Evolutionary conservation across 2,888 invertebrate genomes (phyloP).

Genomic region (Netelia melanura): DNA sequence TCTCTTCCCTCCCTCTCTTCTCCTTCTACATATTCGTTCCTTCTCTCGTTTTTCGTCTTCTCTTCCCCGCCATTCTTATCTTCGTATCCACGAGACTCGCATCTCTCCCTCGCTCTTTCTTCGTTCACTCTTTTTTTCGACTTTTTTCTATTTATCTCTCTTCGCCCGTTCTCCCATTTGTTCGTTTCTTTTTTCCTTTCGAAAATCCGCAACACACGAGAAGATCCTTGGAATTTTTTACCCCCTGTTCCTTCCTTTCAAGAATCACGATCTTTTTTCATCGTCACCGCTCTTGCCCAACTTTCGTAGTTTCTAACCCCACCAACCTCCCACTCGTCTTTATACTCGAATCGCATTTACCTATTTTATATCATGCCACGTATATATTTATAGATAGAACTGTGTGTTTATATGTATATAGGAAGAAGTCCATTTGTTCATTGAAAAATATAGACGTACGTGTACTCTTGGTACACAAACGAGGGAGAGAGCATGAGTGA

Average conservation of each 20-base stretch:
- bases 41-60: slow-evolving; percentile 84
- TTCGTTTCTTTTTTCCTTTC: neutral
- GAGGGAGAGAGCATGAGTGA: neutral
- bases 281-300: slow-evolving; percentile 4
- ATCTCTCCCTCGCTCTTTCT: neutral
- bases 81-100: neutral
- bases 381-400: neutral
- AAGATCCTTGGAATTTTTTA: neutral
- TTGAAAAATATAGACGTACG: neutral
- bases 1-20: slow-evolving; percentile 33
- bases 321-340: neutral
- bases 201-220: neutral
- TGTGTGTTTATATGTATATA: neutral
- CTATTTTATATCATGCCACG: neutral
- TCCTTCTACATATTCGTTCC: slow-evolving; percentile 71
- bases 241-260: neutral
- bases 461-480: neutral
- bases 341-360: slow-evolving; percentile 8
- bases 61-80: neutral
- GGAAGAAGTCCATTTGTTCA: neutral
- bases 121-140: slow-evolving; percentile 35
- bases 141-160: slow-evolving; percentile 13
- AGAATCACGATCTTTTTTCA: slow-evolving; percentile 31
- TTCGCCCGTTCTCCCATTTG: neutral
- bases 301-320: slow-evolving; percentile 23